These are phyloP conservation scores for Neofelis nebulosa DNA, from an alignment of 2,113 vertebrate species.

Conservation along the genomic window DNA sequence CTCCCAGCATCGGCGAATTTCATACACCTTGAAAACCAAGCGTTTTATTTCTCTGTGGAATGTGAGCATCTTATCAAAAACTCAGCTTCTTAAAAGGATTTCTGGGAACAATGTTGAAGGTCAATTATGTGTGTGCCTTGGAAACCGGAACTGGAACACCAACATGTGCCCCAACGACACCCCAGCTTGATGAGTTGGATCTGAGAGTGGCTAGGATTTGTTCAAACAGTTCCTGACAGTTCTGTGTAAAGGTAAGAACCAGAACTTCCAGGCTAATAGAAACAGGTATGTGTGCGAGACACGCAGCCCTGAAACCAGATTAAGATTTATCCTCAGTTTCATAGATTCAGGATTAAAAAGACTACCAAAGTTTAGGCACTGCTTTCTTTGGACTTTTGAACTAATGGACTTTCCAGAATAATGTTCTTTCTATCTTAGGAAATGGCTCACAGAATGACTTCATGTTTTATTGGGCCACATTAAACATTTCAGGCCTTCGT, in stretches of 20 bases:
- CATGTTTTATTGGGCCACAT: not conserved
- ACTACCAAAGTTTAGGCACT: not conserved
- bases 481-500: not conserved
- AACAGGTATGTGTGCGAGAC: not conserved
- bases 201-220: not conserved
- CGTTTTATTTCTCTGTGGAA: not conserved
- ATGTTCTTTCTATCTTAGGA: not conserved
- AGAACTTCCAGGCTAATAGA: not conserved
- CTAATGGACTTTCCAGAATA: not conserved
- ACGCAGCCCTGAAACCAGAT: no score
- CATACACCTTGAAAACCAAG: not conserved
- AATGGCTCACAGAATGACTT: not conserved
- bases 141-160: not conserved
- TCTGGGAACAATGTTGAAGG: not conserved
- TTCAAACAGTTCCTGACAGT: not conserved
- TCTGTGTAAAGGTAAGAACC: not conserved
- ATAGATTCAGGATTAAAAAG: not conserved
- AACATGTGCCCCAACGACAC: accelerated
- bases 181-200: not conserved
- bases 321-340: not conserved
- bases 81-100: not conserved
- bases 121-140: not conserved
- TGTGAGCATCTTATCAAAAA: not conserved
- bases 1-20: not conserved
- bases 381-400: not conserved